A percentile compares a stretch with the other conserved stretches of the same genome.
phyloP scores from a whole-genome alignment of 1,140 invertebrate genomes.

The Diabrotica virgifera region DNA sequence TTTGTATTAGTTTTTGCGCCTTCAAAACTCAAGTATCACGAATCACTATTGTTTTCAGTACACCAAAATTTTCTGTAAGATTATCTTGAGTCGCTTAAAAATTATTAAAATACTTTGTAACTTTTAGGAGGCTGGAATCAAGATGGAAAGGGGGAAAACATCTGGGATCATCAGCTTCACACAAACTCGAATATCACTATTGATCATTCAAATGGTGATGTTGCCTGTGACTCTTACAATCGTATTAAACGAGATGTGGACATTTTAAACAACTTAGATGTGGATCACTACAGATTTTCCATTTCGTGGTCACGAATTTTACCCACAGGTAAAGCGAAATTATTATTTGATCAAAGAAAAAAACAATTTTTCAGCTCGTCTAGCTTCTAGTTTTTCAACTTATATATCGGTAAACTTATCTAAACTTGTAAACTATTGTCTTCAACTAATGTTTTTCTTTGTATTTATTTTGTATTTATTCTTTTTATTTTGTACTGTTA shows the following conservation, averaged over 20 bases:
- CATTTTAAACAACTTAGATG: conserved; percentile 51
- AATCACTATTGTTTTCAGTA: too few species aligned
- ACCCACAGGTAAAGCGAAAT: conserved; percentile 22
- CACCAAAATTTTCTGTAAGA: too few species aligned
- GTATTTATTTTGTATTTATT: too few species aligned
- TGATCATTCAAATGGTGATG: conserved; percentile 55
- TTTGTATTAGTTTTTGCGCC: too few species aligned
- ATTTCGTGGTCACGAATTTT: conserved; percentile 56
- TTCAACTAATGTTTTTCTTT: too few species aligned
- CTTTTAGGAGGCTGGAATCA: background rate
- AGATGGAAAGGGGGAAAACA: conserved; percentile 52
- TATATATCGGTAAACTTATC: too few species aligned
- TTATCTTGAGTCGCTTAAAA: too few species aligned
- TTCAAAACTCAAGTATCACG: too few species aligned
- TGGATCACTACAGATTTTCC: conserved; percentile 56
- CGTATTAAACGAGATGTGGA: conserved; percentile 56
- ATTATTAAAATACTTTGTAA: background rate
- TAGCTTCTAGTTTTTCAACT: too few species aligned
- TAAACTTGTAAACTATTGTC: too few species aligned
- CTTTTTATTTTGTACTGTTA: background rate
- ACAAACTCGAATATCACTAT: conserved; percentile 50
- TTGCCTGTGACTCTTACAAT: conserved; percentile 60
- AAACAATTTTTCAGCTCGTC: too few species aligned
- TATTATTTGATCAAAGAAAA: too few species aligned
- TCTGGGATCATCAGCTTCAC: conserved; percentile 61